Evolutionary conservation across 92 coral and sea anemone genomes (phyloP), one percentile per base, ranked within the genome.

Genomic region (Palythoa caribaeorum): DNA sequence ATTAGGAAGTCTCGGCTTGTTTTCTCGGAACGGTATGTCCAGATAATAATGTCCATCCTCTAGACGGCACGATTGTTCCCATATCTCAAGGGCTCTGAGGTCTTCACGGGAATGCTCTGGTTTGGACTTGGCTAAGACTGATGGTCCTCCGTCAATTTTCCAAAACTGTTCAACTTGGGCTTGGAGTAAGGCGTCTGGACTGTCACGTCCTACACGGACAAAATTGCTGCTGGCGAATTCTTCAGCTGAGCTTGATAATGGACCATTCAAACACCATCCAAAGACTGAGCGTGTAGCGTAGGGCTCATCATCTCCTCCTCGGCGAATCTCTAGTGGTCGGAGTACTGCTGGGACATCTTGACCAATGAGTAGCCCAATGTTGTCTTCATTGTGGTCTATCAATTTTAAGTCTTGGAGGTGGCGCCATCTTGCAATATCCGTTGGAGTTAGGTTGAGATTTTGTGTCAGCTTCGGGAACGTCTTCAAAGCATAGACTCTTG

Each of bases 301-400:
- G 68, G 77, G 84, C 71, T 65, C 86, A 68, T 85, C 86, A 51
- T 78, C 90, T 38, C 65, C 20, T 76, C 90, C 79, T 38, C 50
- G 70, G 59, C 86, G 50, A 35, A 57, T 69, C 87, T 83, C 87
- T 39, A 83, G 78, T 51, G 87, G 60, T 73, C 72, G 62, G 37
- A 85, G 83, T 35, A 55, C 89, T 55, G 74, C 89, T 37, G 89
- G 71, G 19, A 73, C 89, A 75, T 85, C 89, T 85, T 85, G 89
- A 51, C 89, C 83, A 85, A 85, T 85, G 71, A 85, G 60, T 55
- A 75, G 62, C 66, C 77, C 54, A 71, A 84, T 77, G 73, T 38
- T 73, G 65, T 57, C 65, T 57, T 57, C 65, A 57, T 10, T 57
- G 65, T 57, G 65, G 65, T 7, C 65, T 57, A 11, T 57, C 65